These are phyloP conservation scores for Hipposideros armiger DNA, from an alignment of 2,113 vertebrate species.

Conservation along the genomic window DNA sequence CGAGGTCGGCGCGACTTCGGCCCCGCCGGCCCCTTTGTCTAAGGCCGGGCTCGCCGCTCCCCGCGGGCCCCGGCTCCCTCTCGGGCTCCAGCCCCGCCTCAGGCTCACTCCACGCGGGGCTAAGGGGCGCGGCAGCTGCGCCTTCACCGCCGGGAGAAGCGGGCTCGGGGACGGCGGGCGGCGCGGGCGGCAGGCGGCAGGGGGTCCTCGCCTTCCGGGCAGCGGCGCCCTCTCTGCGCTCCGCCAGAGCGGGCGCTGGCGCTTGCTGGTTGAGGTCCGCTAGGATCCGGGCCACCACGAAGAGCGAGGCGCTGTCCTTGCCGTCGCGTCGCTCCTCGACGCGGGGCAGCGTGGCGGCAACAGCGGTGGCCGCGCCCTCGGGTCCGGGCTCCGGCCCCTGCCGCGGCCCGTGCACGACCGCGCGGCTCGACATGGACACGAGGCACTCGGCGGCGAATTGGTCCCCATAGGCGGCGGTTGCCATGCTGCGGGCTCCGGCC, in stretches of 20 bases:
- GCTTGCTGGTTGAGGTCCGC: conserved; percentile 98
- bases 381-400: conserved; percentile 89
- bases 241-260: conserved; percentile 88
- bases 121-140: conserved; percentile 72
- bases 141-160: conserved; percentile 33
- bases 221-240: conserved; percentile 89
- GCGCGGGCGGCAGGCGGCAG: conserved; percentile 82
- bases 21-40: conserved; percentile 96
- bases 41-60: conserved; percentile 89
- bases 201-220: conserved; percentile 85
- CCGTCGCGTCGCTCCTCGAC: conserved; percentile 90
- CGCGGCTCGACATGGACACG: conserved; percentile 97
- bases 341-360: conserved; percentile 77
- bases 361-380: conserved; percentile 86
- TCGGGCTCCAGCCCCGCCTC: conserved; percentile 79
- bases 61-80: conserved; percentile 84
- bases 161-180: conserved; percentile 39
- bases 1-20: conserved; percentile 93
- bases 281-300: conserved; percentile 96
- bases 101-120: conserved; percentile 70
- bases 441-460: conserved; percentile 99
- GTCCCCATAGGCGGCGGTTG: conserved; percentile 91
- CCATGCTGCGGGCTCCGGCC: conserved; percentile 87
- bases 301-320: conserved; percentile 94
- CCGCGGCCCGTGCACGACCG: conserved; percentile 91